Evolutionary conservation across 2,113 vertebrate species (phyloP).

Genomic region (Phyllopteryx taeniolatus): DNA sequence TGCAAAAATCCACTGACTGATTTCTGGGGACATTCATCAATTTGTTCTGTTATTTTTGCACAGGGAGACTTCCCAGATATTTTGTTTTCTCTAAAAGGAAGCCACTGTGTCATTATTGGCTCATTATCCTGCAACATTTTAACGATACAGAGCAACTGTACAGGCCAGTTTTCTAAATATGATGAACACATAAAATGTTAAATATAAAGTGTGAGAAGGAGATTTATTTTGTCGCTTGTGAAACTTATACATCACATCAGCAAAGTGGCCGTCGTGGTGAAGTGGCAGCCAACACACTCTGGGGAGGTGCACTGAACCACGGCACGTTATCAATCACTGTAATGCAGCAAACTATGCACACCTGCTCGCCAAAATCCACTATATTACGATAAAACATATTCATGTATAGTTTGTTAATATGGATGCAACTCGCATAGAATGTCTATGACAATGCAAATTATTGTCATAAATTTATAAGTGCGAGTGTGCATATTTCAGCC

Average conservation of each 20-base stretch:
- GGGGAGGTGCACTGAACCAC: constrained; percentile 45
- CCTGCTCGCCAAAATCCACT: constrained; percentile 37
- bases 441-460: not conserved
- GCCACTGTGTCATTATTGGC: constrained; percentile 21
- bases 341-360: constrained; percentile 31
- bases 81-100: not conserved
- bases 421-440: not conserved
- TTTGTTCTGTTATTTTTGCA: constrained; percentile 14
- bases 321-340: constrained; percentile 62
- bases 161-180: constrained; percentile 34
- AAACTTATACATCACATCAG: constrained; percentile 52
- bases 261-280: constrained; percentile 49
- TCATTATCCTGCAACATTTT: constrained; percentile 23
- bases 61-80: not conserved
- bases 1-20: constrained; percentile 23
- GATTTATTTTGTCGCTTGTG: constrained; percentile 48
- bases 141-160: constrained; percentile 23
- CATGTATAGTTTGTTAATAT: not conserved
- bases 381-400: constrained; percentile 26
- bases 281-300: constrained; percentile 54
- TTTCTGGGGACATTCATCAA: constrained; percentile 24
- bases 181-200: constrained; percentile 30
- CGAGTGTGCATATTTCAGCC: not conserved
- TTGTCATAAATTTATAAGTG: not conserved
- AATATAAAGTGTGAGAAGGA: constrained; percentile 34